Evolutionary conservation across 1,140 invertebrate species (phyloP).

Genomic region (Nasonia longicornis): DNA sequence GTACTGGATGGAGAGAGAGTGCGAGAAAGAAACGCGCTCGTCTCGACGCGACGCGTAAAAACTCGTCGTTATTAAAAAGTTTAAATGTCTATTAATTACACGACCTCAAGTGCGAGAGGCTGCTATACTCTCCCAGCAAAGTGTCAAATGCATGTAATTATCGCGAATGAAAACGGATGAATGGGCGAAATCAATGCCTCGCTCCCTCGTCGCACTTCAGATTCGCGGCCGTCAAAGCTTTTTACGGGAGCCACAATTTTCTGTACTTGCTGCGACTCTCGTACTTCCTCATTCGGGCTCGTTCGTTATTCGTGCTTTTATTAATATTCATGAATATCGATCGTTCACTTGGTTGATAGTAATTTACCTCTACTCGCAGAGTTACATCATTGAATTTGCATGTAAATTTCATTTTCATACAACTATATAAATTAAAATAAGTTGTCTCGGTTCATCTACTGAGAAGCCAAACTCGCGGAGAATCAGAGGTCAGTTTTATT

Average conservation of each 20-base stretch:
- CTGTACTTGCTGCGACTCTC: slow-evolving; percentile 44
- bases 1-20: slow-evolving; percentile 30
- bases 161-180: slow-evolving; percentile 53
- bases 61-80: slow-evolving; percentile 66
- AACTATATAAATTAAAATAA: no score
- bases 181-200: slow-evolving; percentile 64
- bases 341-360: background rate
- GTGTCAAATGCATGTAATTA: slow-evolving; percentile 67
- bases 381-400: background rate
- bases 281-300: background rate
- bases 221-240: slow-evolving; percentile 52
- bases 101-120: slow-evolving; percentile 20
- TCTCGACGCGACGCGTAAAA: slow-evolving; percentile 57
- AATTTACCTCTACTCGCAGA: background rate
- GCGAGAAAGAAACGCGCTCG: slow-evolving; percentile 16
- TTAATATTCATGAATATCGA: background rate
- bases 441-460: no score
- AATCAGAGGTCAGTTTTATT: slow-evolving; percentile 25
- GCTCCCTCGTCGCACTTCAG: slow-evolving; percentile 46
- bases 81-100: slow-evolving; percentile 68
- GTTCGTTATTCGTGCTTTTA: background rate
- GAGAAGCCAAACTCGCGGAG: background rate
- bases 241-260: slow-evolving; percentile 64
- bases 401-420: no score
- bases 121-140: slow-evolving; percentile 48